Percentiles rank a stretch among this genome's conserved stretches.
Conservation (phyloP, 2,888 invertebrate genomes). For the Ophion costatus region DNA sequence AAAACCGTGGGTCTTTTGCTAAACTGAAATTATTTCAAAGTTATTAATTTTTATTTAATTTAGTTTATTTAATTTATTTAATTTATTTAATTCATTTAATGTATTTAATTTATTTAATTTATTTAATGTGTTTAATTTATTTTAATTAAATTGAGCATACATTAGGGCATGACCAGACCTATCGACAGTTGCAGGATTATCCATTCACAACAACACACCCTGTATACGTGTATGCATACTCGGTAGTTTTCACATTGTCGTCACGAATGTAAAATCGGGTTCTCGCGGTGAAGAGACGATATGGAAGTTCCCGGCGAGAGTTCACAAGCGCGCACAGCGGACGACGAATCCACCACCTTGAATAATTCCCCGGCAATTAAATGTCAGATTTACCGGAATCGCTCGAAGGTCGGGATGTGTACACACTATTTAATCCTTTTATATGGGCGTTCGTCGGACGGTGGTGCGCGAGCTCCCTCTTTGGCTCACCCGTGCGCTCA, state of each 20-base stretch:
- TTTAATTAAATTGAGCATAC: too few species aligned
- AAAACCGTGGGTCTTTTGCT: too few species aligned
- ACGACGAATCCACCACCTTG: slow-evolving; percentile 59
- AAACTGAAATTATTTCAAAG: too few species aligned
- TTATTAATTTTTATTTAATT: too few species aligned
- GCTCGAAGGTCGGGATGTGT: slow-evolving; percentile 61
- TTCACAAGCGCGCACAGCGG: slow-evolving; percentile 26
- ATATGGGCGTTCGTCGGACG: slow-evolving; percentile 3
- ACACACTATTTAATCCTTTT: slow-evolving; percentile 62
- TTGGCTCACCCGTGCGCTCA: slow-evolving; percentile 2
- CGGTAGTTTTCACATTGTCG: not conserved
- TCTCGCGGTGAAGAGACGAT: not conserved
- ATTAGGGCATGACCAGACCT: too few species aligned
- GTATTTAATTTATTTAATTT: too few species aligned
- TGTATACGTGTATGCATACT: not conserved
- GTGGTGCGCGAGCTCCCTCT: not conserved
- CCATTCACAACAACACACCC: too few species aligned
- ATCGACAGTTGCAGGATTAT: too few species aligned
- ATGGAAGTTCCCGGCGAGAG: slow-evolving; percentile 12
- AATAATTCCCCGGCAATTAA: slow-evolving; percentile 64
- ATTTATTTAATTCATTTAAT: too few species aligned
- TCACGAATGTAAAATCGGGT: not conserved
- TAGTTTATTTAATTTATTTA: too few species aligned
- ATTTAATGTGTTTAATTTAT: too few species aligned
- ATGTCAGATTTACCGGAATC: slow-evolving; percentile 67